These are phyloP conservation scores for Thereva unica DNA, from an alignment of 2,888 invertebrate species.

Conservation along the genomic window DNA sequence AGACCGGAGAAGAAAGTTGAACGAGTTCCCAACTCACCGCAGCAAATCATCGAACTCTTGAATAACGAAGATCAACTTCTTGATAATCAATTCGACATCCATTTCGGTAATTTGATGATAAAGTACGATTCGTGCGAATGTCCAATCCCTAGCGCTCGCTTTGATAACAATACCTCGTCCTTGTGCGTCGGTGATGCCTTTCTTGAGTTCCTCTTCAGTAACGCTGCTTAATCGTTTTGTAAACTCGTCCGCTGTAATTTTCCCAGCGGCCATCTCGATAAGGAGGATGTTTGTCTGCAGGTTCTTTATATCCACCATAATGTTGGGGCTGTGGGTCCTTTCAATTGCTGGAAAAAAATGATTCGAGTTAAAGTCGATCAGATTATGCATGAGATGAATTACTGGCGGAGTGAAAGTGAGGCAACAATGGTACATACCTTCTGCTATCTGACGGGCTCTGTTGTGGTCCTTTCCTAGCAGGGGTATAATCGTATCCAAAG, in stretches of 20 bases:
- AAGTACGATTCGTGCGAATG: conserved; percentile 69
- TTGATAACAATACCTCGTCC: conserved; percentile 62
- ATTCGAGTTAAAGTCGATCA: conserved; percentile 2
- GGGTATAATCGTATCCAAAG: conserved; percentile 77
- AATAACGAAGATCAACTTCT: conserved; percentile 72
- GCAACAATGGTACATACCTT: conserved; percentile 59
- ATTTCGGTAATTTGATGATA: conserved; percentile 73
- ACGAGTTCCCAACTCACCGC: conserved; percentile 17
- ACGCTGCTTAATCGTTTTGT: conserved; percentile 61
- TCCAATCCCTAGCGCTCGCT: conserved; percentile 63
- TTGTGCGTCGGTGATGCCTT: conserved; percentile 59
- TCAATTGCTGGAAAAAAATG: conserved; percentile 61
- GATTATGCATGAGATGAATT: conserved; percentile 22
- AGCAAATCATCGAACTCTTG: conserved; percentile 61
- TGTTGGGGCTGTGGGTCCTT: conserved; percentile 63
- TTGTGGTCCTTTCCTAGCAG: conserved; percentile 75
- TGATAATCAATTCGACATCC: conserved; percentile 68
- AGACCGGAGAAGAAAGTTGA: neutral
- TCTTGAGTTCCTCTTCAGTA: conserved; percentile 59
- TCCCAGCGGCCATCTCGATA: conserved; percentile 63
- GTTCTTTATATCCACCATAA: conserved; percentile 65
- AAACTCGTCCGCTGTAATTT: conserved; percentile 63
- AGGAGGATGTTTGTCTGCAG: conserved; percentile 79
- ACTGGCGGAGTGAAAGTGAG: neutral
- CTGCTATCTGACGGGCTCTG: conserved; percentile 68